Percentiles rank a stretch among this genome's conserved stretches.
phyloP scores from a whole-genome alignment of 2,888 invertebrate genomes.

The Tenodera sinensis region DNA sequence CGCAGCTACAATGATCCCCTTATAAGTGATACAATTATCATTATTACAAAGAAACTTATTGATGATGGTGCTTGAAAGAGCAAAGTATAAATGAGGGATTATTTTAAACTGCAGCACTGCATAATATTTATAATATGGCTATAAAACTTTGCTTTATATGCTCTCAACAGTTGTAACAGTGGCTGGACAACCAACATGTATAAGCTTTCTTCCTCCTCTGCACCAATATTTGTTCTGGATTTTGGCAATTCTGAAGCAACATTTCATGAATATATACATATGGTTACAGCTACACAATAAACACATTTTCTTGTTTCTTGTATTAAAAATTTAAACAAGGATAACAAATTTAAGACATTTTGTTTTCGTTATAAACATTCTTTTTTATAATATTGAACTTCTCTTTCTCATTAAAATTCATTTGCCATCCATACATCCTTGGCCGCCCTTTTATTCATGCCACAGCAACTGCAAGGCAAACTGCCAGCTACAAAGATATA shows the following conservation, averaged over 20 bases:
- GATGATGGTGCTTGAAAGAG: not conserved
- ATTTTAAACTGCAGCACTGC: not conserved
- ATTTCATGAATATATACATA: not conserved
- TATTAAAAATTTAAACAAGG: not conserved
- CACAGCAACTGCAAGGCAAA: not conserved
- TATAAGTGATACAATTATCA: not conserved
- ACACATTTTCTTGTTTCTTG: not conserved
- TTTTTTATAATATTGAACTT: not conserved
- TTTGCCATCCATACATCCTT: not conserved
- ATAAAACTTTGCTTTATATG: not conserved
- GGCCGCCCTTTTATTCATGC: not conserved
- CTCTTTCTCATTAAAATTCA: not conserved
- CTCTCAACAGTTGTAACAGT: not conserved
- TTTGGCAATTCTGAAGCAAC: not conserved
- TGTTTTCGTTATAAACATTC: not conserved
- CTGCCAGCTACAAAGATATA: not conserved
- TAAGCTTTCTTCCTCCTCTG: not conserved
- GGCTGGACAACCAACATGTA: not conserved
- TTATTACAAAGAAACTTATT: not conserved
- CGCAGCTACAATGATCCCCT: not conserved
- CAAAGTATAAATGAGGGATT: slow-evolving; percentile 8
- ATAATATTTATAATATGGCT: not conserved
- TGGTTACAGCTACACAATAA: not conserved
- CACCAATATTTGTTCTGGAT: not conserved
- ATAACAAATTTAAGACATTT: not conserved